Evolutionary conservation across 2,888 invertebrate genomes (phyloP), one percentile per base, ranked within the genome.

Genomic region (Gandaritis pyraliata): DNA sequence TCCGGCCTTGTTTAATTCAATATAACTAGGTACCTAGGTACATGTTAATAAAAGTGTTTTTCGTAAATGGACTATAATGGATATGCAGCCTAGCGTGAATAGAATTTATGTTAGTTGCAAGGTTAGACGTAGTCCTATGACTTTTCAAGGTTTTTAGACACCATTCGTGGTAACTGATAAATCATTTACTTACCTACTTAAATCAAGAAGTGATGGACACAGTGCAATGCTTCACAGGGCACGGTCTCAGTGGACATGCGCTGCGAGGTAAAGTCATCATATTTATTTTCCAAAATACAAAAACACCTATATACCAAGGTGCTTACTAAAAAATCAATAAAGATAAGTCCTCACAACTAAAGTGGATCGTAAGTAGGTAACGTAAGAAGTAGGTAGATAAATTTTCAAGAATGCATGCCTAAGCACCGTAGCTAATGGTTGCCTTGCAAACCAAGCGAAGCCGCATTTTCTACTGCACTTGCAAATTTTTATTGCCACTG

Each of bases 1-100:
- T 86, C 86, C 86, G 85, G 80, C 63, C 70, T 66, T 73, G 68
- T 78, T 78, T 81, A 82, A 83, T 85, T 81, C 80, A 82, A 83
- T 82, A 80, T 74, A 78, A 75, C 72, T 71, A 23, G 23, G 23
- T 23, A 73, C 66, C 72, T 71, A 23, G 23, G 23, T 23, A 73
- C 66, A 72, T 75, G 71, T 77, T 76, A 78, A 80, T 80, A 78
- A 74, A 74, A 71, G 75, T 76, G 76, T 78, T 43, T 77, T 74
- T 77, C 69, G 73, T 81, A 82, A 85, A 83, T 84, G 80, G 74
- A 78, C 72, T 73, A 77, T 82, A 83, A 85, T 85, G 80, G 82
- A 79, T 66, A 73, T 63, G 65, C 83, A 80, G 64, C 75, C 73
- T 70, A 82, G 77, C 84, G 78, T 85, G 82, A 81, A 81, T 75